Conservation (phyloP, 2,888 invertebrate genomes). For the Torymus texanus region DNA sequence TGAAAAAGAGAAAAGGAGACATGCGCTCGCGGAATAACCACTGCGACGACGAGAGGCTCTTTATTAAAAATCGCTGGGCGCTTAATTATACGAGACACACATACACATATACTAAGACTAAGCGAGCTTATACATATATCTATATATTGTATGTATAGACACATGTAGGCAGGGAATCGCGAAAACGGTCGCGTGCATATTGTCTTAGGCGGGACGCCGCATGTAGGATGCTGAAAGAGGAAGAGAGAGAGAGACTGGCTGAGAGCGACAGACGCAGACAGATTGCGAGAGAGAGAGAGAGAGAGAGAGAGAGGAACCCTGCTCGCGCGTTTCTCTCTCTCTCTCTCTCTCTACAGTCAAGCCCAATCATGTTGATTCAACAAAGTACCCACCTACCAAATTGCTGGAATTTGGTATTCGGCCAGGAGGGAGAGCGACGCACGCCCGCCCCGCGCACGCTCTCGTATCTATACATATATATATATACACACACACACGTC, state of each 20-base stretch:
- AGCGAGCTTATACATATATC: too few relatives aligned
- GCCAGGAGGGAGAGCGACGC: constrained; percentile 67
- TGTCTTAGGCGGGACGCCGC: constrained; percentile 36
- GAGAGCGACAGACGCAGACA: too few relatives aligned
- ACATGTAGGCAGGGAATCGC: not conserved
- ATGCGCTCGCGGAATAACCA: not conserved
- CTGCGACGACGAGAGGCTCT: not conserved
- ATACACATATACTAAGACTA: too few relatives aligned
- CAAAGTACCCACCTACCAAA: constrained; percentile 75
- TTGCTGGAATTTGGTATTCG: constrained; percentile 75
- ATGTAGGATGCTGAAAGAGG: too few relatives aligned
- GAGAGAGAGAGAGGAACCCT: constrained; percentile 17
- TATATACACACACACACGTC: constrained; percentile 59
- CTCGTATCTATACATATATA: constrained; percentile 35
- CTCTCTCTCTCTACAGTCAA: constrained; percentile 64
- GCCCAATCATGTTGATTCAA: constrained; percentile 76
- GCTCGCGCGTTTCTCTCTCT: constrained; percentile 9
- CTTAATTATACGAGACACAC: not conserved
- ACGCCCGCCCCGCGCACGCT: constrained; percentile 53
- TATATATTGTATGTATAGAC: too few relatives aligned
- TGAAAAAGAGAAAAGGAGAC: not conserved
- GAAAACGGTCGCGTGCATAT: constrained; percentile 34
- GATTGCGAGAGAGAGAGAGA: not conserved
- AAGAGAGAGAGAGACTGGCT: too few relatives aligned
- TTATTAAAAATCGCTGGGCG: constrained; percentile 26